Evolutionary conservation across 2,113 vertebrate genomes (phyloP), one percentile per base, ranked within the genome.

Genomic region (Equus quagga): DNA sequence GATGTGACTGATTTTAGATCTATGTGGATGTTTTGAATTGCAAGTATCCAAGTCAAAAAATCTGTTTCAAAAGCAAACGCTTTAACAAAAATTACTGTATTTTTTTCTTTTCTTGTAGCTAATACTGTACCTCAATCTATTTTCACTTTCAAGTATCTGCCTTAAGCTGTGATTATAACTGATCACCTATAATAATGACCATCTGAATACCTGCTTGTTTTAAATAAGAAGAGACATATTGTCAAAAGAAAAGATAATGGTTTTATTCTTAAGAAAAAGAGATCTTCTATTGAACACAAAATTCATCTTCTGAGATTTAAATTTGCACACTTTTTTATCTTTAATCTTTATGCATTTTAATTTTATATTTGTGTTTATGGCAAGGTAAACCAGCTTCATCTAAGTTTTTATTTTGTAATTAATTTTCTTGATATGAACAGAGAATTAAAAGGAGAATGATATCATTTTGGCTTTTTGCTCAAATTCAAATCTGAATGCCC

Each of bases 61-160:
- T 79, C 15, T 90, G 81, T 26, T 56, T 65, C 44, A 79, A 92
- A 95, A 95, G 75, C 23, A 84, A 97, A 60, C 17, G 69, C 18
- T 90, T 80, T 60, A 18, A 96, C 19, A 73, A 81, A 89, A 95
- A 70, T 46, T 21, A 41, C 11, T 70, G 0, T 46, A 41, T 89
- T 70, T 80, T n/a, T 21, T 14, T 18, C 9, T 73, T 76, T 67
- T 54, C 15, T 89, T 85, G 41, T 1, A 49, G 3, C 21, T 86
- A 6, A 73, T 73, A 54, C 75, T 83, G 3, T 78, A 80, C 36
- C 23, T 75, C 8, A 36, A 54, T 89, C 9, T 91, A 41, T 89
- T 56, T 89, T 33, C n/a, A 94, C 19, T 82, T 64, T 75, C 18
- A 78, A 64, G 1, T 26, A 73, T 85, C 87, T 83, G 28, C 75